A percentile compares a stretch with the other conserved stretches of the same genome.
Evolutionary conservation across 1,140 invertebrate species (phyloP).

Genomic region (Listronotus oregonensis): DNA sequence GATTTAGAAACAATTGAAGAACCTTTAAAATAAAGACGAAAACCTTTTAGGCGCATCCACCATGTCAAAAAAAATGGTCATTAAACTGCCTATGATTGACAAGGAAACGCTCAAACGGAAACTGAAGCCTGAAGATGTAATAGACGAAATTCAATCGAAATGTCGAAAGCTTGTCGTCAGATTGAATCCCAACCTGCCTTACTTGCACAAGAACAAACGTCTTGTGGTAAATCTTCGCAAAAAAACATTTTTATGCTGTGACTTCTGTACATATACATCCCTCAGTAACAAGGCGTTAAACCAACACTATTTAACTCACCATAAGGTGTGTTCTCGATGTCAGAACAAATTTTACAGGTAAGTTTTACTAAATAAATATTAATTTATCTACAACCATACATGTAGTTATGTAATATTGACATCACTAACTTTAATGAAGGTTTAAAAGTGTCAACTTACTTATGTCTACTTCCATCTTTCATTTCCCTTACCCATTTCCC

Average conservation of each 20-base stretch:
- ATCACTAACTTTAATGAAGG: no score
- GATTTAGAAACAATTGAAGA: no score
- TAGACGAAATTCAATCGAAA: conserved; percentile 5
- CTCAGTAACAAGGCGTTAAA: neutral
- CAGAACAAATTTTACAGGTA: neutral
- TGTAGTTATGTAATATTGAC: no score
- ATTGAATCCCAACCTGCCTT: neutral
- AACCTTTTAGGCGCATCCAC: no score
- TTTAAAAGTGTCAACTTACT: no score
- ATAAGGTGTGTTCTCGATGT: conserved; percentile 1
- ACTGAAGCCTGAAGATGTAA: neutral
- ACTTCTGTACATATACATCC: neutral
- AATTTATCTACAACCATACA: no score
- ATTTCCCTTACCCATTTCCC: no score
- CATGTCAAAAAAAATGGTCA: neutral
- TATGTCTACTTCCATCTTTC: no score
- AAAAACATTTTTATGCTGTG: neutral
- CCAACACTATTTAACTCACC: neutral
- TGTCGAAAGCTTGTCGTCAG: neutral
- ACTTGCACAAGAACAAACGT: conserved; percentile 1
- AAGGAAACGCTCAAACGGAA: conserved; percentile 2
- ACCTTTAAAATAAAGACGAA: no score
- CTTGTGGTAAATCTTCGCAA: neutral
- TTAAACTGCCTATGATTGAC: neutral
- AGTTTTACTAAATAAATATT: neutral